phyloP scores from a whole-genome alignment of 2,888 invertebrate genomes.

The Drosophila longiperda region DNA sequence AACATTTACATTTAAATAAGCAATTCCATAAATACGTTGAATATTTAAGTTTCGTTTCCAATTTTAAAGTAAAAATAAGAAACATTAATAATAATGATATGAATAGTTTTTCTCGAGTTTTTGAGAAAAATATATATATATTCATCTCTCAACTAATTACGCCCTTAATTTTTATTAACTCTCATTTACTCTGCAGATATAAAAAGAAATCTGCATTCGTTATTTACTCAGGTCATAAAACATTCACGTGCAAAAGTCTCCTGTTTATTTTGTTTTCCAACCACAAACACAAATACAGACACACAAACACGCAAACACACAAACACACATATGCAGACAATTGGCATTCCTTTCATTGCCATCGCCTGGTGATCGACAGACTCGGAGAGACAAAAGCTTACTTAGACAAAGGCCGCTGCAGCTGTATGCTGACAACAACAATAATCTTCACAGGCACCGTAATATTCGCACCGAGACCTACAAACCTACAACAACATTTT shows the following conservation, averaged over 20 bases:
- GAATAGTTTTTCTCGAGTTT: neutral
- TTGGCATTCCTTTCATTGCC: constrained; percentile 36
- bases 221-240: constrained; percentile 8
- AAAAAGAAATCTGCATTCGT: neutral
- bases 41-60: neutral
- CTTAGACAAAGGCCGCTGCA: constrained; percentile 46
- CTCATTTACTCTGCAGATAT: neutral
- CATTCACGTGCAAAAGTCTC: constrained; percentile 5
- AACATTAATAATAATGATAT: neutral
- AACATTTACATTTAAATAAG: neutral
- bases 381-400: constrained; percentile 41
- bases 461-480: constrained; percentile 65
- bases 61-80: neutral
- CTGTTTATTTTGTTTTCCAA: constrained; percentile 3
- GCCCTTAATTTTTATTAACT: neutral
- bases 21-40: neutral
- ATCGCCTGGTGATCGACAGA: constrained; percentile 46
- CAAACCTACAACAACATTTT: constrained; percentile 66
- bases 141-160: neutral
- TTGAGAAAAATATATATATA: neutral
- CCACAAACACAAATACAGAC: neutral
- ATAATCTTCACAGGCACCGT: constrained; percentile 57
- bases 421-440: constrained; percentile 32
- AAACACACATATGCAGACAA: constrained; percentile 5
- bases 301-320: neutral